Percentiles rank a stretch among this genome's conserved stretches.
Conservation (phyloP, 2,113 vertebrate species). For the Camelus dromedarius region DNA sequence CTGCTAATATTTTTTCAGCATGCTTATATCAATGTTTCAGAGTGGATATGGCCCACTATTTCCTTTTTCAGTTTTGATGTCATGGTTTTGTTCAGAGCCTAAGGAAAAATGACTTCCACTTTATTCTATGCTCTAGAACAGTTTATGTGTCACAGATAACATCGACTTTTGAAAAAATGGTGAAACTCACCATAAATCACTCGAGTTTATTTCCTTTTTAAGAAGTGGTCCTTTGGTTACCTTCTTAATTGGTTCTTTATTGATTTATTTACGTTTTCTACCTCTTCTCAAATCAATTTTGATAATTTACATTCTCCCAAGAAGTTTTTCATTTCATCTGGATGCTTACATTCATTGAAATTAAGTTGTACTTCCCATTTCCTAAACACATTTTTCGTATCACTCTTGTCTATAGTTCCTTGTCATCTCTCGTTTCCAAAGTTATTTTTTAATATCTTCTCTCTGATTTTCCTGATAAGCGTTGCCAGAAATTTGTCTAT, state of each 20-base stretch:
- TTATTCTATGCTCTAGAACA: not conserved
- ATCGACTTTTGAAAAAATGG: not conserved
- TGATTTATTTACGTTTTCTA: not conserved
- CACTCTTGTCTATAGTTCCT: not conserved
- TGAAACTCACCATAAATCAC: not conserved
- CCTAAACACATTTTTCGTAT: not conserved
- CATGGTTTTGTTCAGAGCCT: not conserved
- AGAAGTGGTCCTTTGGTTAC: not conserved
- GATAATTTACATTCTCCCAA: conserved; percentile 4
- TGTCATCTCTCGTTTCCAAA: not conserved
- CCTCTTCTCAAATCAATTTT: not conserved
- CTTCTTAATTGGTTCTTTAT: not conserved
- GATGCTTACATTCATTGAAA: not conserved
- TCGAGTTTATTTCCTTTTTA: not conserved
- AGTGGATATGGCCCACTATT: not conserved
- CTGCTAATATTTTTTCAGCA: not conserved
- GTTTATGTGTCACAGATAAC: not conserved
- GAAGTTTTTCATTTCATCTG: not conserved
- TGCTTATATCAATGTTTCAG: not conserved
- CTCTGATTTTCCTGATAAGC: not conserved
- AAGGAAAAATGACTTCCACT: not conserved
- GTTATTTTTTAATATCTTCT: not conserved
- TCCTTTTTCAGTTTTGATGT: not conserved
- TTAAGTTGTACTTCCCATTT: not conserved
- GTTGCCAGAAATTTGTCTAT: not conserved